Conservation (phyloP, 2,113 vertebrate genomes). For the Irena cyanogastra region DNA sequence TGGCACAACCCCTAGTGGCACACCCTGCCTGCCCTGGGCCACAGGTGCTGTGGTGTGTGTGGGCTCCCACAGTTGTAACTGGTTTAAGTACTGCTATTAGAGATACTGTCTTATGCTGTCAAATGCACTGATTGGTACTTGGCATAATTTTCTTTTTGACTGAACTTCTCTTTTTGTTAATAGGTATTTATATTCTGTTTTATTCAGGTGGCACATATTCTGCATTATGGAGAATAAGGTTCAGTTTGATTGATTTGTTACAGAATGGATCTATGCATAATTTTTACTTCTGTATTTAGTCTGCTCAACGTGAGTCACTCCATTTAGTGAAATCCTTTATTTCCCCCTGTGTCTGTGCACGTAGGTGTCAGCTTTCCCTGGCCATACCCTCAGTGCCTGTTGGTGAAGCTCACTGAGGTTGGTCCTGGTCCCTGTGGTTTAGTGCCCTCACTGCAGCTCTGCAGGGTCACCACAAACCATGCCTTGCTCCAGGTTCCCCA, state of each 20-base stretch:
- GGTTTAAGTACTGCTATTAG: not conserved
- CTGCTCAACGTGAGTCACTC: not conserved
- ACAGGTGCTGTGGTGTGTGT: not conserved
- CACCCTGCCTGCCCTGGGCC: not conserved
- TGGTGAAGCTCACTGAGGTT: not conserved
- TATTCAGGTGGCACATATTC: not conserved
- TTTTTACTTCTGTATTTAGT: not conserved
- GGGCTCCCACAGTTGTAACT: not conserved
- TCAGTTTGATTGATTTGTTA: not conserved
- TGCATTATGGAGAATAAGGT: not conserved
- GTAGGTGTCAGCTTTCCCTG: not conserved
- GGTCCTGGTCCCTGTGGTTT: not conserved
- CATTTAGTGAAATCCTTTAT: not conserved
- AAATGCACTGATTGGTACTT: not conserved
- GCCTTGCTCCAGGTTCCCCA: not conserved
- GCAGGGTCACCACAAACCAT: not conserved
- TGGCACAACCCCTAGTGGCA: not conserved
- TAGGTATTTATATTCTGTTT: not conserved
- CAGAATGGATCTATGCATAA: not conserved
- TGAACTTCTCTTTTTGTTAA: not conserved
- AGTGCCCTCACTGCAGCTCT: not conserved
- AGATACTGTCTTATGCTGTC: too few species aligned
- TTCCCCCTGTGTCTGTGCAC: not conserved
- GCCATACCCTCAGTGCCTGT: too few species aligned
- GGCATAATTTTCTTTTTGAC: not conserved